Evolutionary conservation across 2,888 invertebrate genomes (phyloP).

Genomic region (Volucella bombylans): DNA sequence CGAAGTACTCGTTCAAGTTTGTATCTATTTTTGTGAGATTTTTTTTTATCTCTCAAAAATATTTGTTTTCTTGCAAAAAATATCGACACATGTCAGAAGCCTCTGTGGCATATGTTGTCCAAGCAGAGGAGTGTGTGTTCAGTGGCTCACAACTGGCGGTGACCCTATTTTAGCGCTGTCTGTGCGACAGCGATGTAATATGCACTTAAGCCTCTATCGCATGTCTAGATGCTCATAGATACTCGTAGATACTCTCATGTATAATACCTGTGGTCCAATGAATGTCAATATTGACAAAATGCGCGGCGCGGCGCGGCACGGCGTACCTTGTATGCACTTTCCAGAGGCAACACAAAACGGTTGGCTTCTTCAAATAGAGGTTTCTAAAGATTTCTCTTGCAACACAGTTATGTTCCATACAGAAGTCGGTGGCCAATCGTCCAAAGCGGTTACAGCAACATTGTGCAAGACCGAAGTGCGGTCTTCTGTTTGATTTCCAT

Average conservation of each 20-base stretch:
- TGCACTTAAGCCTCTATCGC: constrained; percentile 26
- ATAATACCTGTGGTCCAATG: neutral
- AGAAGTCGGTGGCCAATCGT: too few species aligned
- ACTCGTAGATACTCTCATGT: too few species aligned
- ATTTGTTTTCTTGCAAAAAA: constrained; percentile 6
- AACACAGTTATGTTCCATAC: neutral
- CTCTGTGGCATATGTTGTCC: neutral
- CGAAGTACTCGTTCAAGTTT: too few species aligned
- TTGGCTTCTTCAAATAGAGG: constrained; percentile 7
- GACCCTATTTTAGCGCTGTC: constrained; percentile 4
- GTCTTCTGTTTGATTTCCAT: constrained; percentile 10
- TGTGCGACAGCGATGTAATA: neutral
- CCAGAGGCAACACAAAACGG: constrained; percentile 25
- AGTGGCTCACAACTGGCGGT: constrained; percentile 1
- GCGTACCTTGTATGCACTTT: constrained; percentile 23
- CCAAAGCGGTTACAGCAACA: constrained; percentile 6
- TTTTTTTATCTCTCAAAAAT: neutral
- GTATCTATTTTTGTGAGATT: too few species aligned
- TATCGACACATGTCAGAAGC: constrained; percentile 13
- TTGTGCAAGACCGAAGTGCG: constrained; percentile 29
- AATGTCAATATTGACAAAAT: constrained; percentile 33
- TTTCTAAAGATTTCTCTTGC: constrained; percentile 55
- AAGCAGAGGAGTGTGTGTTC: too few species aligned
- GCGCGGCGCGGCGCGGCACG: neutral
- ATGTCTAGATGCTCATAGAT: constrained; percentile 9